Base-by-base conservation (phyloP, 2,888 invertebrate species). In the Ennomos fuscantarius region DNA sequence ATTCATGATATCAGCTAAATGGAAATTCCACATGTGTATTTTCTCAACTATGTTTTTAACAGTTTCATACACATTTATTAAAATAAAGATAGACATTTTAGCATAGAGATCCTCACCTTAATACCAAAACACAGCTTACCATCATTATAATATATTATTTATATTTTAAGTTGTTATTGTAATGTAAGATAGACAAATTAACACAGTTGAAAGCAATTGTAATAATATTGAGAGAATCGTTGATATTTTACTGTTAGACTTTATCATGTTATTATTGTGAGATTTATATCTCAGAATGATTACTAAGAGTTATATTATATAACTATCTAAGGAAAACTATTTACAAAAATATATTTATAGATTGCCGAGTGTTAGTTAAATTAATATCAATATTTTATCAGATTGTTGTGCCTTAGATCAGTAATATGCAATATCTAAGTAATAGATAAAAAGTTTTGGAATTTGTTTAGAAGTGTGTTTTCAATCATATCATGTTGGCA, bases 101-200 rank as follows among this genome's bases (percentile, higher is more conserved):
- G 88, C 70, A 73, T 89, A 90, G 89, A 86, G 78, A 82, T 87
- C 90, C 89, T 92, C 91, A 91, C 88, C 86, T 88, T 84, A 85
- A 92, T 91, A 92, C 92, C 92, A 92, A 92, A 92, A 88, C 87
- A 91, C 92, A 88, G 89, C 89, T 92, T 92, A 92, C 92, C 92
- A 92, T 63, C 65, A 63, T 88, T 89, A 85, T 86, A 87, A 24
- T 24, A 24, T 84, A 87, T 86, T 84, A 33, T 87, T 83, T 85
- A 78, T 53, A 81, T 83, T 84, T 80, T 92, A 89, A 90, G 89
- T 92, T 90, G 90, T 79, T 79, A 76, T 68, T 85, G 80, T 87
- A 79, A 74, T 81, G 66, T 89, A 90, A 86, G 83, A 77, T 89
- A 89, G 84, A 77, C 76, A 81, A 84, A 85, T 80, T 81, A 82